Base-by-base conservation (phyloP, 2,113 vertebrate genomes). In the Corythoichthys haematopterus region DNA sequence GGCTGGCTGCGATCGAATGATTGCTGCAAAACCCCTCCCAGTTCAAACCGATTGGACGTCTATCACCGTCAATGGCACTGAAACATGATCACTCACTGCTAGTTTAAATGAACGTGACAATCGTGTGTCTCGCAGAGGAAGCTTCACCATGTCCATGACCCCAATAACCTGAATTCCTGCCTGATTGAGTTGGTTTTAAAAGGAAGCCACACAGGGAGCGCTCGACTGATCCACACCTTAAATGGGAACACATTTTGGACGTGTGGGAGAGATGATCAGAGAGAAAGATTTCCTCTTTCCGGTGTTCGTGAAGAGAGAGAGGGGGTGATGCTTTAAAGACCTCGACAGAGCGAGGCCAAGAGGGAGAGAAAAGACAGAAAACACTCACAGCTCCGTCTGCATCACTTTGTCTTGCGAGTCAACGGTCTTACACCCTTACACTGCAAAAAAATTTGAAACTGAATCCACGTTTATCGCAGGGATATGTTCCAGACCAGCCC, bases 181-280 rank as follows among this genome's bases (percentile, higher is more conserved):
- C 79, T 85, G 85, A 90, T 88, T 90, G 84, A 87, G 85, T 83
- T 87, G 86, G 82, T 88, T 90, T 87, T 77, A 83, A 82, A 79
- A 87, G 81, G 82, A 79, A 87, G 80, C 81, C 81, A 86, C 86
- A 87, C 82, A 85, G 81, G 81, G 76, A 85, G 85, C 55, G 55
- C 47, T 66, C 76, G 84, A 82, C 68, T 78, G 84, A 83, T 77
- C 82, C 79, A 87, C 86, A 84, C 88, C 88, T 90, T 90, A 90
- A 89, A 91, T 90, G 90, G 90, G 85, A 90, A 88, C 79, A 85
- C 80, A 83, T 82, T 85, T 77, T 77, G 75, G 75, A 71, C 36
- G 35, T 15, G 83, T 76, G 67, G 76, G 84, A 87, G 78, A 60
- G 46, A 66, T 67, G 79, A 84, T 84, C 85, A 52, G 72, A 75